These are phyloP conservation scores for Hassar affinis DNA, from an alignment of 2,113 vertebrate genomes.

Conservation along the genomic window DNA sequence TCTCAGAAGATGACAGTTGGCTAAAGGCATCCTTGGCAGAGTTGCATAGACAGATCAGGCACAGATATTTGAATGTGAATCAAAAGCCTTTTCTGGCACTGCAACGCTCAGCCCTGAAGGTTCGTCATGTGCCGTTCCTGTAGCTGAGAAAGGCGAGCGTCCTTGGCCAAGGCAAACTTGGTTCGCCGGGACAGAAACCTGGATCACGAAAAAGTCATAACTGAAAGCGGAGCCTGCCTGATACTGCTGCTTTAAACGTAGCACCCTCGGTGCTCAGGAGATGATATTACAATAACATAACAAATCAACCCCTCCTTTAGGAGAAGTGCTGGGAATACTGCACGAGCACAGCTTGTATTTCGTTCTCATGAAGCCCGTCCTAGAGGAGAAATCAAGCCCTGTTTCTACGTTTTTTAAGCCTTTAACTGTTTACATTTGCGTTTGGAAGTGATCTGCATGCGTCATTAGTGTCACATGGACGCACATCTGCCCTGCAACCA, in stretches of 20 bases:
- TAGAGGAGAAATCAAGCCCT: background rate
- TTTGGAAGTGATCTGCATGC: background rate
- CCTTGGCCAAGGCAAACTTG: slow-evolving; percentile 9
- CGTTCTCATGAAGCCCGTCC: background rate
- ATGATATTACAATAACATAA: background rate
- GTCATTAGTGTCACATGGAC: background rate
- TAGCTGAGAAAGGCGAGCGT: background rate
- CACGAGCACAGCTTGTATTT: background rate
- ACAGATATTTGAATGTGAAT: slow-evolving; percentile 47
- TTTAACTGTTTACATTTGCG: background rate
- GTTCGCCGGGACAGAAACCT: slow-evolving; percentile 32
- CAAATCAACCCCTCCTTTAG: slow-evolving; percentile 10
- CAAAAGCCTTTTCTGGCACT: slow-evolving; percentile 49
- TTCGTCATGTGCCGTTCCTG: slow-evolving; percentile 26
- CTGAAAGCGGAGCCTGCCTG: slow-evolving; percentile 13
- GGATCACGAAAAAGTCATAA: slow-evolving; percentile 24
- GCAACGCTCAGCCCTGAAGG: slow-evolving; percentile 36
- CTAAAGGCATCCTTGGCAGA: slow-evolving; percentile 38
- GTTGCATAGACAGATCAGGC: slow-evolving; percentile 35
- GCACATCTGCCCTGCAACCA: background rate
- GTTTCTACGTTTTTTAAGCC: background rate
- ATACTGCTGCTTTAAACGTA: slow-evolving; percentile 18
- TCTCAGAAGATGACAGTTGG: slow-evolving; percentile 47
- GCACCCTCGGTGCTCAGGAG: background rate
- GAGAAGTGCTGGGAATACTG: slow-evolving; percentile 1